Conservation (phyloP, 2,113 vertebrate species). For the Bettongia penicillata region DNA sequence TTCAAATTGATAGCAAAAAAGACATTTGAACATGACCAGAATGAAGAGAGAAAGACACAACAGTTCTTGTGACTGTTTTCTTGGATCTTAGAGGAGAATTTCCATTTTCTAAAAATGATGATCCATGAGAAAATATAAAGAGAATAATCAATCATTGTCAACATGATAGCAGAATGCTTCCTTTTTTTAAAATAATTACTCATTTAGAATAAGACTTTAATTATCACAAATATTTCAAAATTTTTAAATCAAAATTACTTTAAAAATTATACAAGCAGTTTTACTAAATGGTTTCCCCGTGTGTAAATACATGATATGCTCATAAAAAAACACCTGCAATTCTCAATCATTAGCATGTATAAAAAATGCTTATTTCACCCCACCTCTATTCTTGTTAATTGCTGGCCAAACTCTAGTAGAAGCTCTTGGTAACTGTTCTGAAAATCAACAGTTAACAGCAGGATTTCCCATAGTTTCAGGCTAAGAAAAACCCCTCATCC, state of each 20-base stretch:
- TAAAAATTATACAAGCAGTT: neutral
- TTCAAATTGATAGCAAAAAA: neutral
- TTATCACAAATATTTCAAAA: neutral
- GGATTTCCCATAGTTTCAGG: slow-evolving; percentile 47
- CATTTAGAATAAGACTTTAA: neutral
- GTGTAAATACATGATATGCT: slow-evolving; percentile 31
- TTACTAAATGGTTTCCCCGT: slow-evolving; percentile 7
- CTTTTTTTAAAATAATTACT: neutral
- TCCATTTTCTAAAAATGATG: neutral
- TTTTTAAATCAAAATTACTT: neutral
- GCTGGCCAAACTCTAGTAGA: slow-evolving; percentile 10
- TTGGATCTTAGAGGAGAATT: neutral
- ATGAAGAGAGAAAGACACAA: neutral
- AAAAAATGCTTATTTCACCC: slow-evolving; percentile 28
- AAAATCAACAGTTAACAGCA: slow-evolving; percentile 47
- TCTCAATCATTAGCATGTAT: slow-evolving; percentile 30
- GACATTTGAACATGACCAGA: neutral
- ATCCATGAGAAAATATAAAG: neutral
- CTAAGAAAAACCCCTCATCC: slow-evolving; percentile 3
- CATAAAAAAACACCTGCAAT: slow-evolving; percentile 33
- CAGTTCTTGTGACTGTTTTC: neutral
- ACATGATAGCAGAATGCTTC: neutral
- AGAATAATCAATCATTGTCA: neutral
- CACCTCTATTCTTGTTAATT: slow-evolving; percentile 34
- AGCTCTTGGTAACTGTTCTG: slow-evolving; percentile 54